Percentiles rank a stretch among this genome's conserved stretches.
Evolutionary conservation across 2,113 vertebrate genomes (phyloP).

Genomic region (Macaca fascicularis): T2T-MFA8v1.1 NC_088384.1:64551501-64552000

Average conservation of each 20-base stretch:
- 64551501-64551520: background rate
- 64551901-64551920: background rate
- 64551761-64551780: background rate
- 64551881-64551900: background rate
- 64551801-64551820: fast-evolving
- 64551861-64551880: background rate
- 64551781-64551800: too few relatives aligned
- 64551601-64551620: too few relatives aligned
- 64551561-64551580: too few relatives aligned
- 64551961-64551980: background rate
- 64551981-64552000: background rate
- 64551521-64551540: too few relatives aligned
- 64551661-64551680: background rate
- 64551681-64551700: background rate
- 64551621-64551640: too few relatives aligned
- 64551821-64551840: background rate
- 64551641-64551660: too few relatives aligned
- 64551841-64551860: background rate
- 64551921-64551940: background rate
- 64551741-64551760: background rate
- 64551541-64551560: too few relatives aligned
- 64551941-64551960: background rate
- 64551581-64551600: too few relatives aligned
- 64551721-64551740: background rate
- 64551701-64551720: fast-evolving